These are phyloP conservation scores for Umimayanthus chanpuru DNA, from an alignment of 92 coral and sea anemone genomes.

Conservation along the genomic window DNA sequence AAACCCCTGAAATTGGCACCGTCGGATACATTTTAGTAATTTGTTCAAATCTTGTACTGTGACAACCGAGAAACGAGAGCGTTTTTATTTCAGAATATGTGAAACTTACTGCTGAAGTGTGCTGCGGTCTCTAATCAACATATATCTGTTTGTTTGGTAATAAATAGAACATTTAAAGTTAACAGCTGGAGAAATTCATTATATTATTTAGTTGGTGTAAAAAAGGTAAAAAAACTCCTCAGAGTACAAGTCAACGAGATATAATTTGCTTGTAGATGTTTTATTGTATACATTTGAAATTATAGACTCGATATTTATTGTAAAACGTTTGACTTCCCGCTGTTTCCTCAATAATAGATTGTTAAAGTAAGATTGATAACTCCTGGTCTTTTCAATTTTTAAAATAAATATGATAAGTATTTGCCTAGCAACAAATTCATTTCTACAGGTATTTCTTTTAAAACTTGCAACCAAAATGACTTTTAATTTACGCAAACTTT, in stretches of 20 bases:
- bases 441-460: background rate
- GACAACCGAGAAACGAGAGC: no score
- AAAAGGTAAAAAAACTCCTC: no score
- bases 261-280: no score
- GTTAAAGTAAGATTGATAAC: background rate
- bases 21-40: no score
- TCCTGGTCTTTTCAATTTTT: background rate
- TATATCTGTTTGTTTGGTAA: background rate
- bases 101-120: no score
- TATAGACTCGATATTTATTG: background rate
- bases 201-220: background rate
- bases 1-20: no score
- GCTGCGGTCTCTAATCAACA: no score
- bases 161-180: no score
- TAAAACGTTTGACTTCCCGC: background rate
- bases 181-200: no score
- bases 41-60: no score
- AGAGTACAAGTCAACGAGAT: background rate
- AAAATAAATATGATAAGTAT: background rate
- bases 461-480: background rate
- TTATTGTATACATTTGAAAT: no score
- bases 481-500: background rate
- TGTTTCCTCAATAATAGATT: background rate
- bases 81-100: no score
- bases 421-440: background rate